These are phyloP conservation scores for Ptychochromis oligacanthus DNA, from an alignment of 2,113 vertebrate species.

Conservation along the genomic window DNA sequence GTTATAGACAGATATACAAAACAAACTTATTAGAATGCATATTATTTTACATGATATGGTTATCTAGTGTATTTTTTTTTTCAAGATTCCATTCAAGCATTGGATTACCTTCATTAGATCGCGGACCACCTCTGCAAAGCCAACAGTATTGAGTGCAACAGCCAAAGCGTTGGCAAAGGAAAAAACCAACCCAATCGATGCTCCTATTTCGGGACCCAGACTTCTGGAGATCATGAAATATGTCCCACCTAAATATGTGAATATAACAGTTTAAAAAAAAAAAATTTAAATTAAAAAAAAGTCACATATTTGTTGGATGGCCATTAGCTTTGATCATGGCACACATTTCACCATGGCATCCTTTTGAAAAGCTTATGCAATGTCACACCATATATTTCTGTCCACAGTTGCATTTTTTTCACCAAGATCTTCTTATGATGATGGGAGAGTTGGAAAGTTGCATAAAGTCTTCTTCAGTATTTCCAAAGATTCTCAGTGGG, in stretches of 20 bases:
- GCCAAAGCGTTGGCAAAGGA: constrained; percentile 78
- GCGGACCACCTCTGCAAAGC: constrained; percentile 78
- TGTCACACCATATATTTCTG: too few relatives aligned
- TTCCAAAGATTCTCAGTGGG: too few relatives aligned
- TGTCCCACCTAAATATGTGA: constrained; percentile 57
- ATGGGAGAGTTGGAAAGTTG: too few relatives aligned
- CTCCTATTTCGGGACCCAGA: constrained; percentile 74
- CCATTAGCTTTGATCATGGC: too few relatives aligned
- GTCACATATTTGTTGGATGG: too few relatives aligned
- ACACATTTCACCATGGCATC: too few relatives aligned
- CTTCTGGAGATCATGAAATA: constrained; percentile 81
- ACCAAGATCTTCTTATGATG: too few relatives aligned
- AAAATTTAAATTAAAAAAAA: background rate
- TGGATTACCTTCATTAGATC: constrained; percentile 71
- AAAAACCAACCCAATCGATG: constrained; percentile 77
- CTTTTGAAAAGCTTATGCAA: too few relatives aligned
- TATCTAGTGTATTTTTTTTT: too few relatives aligned
- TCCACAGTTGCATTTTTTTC: too few relatives aligned
- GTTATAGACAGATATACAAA: background rate
- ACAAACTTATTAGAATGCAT: background rate
- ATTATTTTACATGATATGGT: background rate
- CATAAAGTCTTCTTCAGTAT: too few relatives aligned
- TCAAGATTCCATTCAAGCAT: too few relatives aligned
- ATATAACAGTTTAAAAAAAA: background rate
- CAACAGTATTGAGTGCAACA: constrained; percentile 75